Conservation (phyloP, 2,797 vertebrate species). For the Melanotaenia boesemani region DNA sequence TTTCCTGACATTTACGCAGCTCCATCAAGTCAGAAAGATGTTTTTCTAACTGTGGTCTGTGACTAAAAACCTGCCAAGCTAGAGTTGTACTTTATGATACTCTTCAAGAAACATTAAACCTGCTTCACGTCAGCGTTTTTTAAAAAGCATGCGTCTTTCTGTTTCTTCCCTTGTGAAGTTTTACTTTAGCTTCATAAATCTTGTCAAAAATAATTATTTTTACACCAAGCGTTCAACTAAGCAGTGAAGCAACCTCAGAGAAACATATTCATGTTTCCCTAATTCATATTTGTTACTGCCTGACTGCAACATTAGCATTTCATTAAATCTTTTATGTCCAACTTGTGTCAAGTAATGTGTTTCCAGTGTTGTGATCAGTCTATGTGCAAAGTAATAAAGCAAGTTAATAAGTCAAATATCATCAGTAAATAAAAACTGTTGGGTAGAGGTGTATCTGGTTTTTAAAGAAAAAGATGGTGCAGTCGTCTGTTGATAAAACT, state of each 20-base stretch:
- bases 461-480: background rate
- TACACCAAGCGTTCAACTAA: background rate
- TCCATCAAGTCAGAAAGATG: background rate
- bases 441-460: background rate
- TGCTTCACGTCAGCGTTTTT: background rate
- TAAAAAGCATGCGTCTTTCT: background rate
- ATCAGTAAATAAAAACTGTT: background rate
- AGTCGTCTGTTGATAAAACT: background rate
- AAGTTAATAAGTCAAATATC: background rate
- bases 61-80: conserved; percentile 7
- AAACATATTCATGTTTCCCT: conserved; percentile 1
- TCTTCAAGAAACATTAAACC: background rate
- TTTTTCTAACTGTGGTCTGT: conserved; percentile 4
- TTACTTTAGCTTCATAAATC: background rate
- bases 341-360: conserved; percentile 22
- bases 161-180: background rate
- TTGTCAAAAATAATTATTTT: background rate
- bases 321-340: conserved; percentile 23
- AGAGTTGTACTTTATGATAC: background rate
- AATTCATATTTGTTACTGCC: conserved; percentile 11
- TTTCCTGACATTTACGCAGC: background rate
- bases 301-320: conserved; percentile 48
- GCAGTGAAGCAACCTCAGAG: conserved; percentile 1
- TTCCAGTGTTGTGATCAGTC: conserved; percentile 41
- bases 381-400: conserved; percentile 6